Conservation (phyloP, 1,140 invertebrate genomes). For the Drosophila pachea region DNA sequence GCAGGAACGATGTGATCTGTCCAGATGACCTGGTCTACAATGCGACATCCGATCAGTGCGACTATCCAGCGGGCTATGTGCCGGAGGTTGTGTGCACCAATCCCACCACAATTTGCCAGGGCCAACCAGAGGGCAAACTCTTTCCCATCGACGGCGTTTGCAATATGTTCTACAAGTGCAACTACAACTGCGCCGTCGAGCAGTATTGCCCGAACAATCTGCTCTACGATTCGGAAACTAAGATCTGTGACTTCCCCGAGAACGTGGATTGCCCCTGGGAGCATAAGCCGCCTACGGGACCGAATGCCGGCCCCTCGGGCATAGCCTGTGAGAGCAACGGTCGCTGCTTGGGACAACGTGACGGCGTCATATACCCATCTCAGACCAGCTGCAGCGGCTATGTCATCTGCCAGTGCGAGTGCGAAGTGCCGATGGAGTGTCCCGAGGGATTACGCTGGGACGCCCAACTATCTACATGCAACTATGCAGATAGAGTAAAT, state of each 20-base stretch:
- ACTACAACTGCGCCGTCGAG: conserved; percentile 58
- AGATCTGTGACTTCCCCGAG: conserved; percentile 46
- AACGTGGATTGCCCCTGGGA: conserved; percentile 44
- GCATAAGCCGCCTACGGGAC: conserved; percentile 53
- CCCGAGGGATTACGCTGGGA: conserved; percentile 46
- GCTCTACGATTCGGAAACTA: conserved; percentile 11
- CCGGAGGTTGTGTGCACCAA: conserved; percentile 44
- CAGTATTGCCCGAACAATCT: conserved; percentile 61
- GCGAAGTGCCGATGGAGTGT: conserved; percentile 54
- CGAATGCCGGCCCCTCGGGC: conserved; percentile 57
- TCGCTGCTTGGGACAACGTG: conserved; percentile 35
- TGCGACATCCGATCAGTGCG: conserved; percentile 51
- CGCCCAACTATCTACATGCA: conserved; percentile 10
- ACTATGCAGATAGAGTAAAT: conserved; percentile 26
- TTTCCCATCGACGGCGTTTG: conserved; percentile 52
- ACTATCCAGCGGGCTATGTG: conserved; percentile 50
- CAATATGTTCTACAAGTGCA: conserved; percentile 66
- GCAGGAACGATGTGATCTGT: conserved; percentile 21
- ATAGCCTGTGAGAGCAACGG: conserved; percentile 56
- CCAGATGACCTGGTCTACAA: conserved; percentile 50
- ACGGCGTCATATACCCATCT: conserved; percentile 41
- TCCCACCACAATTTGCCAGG: conserved; percentile 40
- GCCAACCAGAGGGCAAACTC: conserved; percentile 45
- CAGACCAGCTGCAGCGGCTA: conserved; percentile 39
- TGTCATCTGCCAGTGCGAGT: conserved; percentile 60